Base-by-base conservation (phyloP, 1,140 invertebrate genomes). In the Zaprionus camerounensis region DNA sequence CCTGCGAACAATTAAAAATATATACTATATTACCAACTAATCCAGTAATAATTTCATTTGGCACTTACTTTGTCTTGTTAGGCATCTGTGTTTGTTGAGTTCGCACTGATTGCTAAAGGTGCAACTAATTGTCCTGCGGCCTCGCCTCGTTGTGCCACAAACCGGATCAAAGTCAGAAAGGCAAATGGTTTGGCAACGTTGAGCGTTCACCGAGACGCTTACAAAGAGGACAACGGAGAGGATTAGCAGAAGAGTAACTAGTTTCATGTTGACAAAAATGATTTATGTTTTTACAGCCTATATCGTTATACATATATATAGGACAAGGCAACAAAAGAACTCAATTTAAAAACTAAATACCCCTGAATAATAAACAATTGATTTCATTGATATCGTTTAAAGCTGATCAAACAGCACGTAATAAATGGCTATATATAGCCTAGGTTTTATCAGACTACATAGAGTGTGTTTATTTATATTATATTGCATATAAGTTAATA, bases 31-130 rank as follows among this genome's bases (percentile, higher is more conserved):
- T 31, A 15, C 11, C 20, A 34, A 44, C 15, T n/a, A 20, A 49
- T 13, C 3, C 13, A 17, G n/a, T 9, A 44, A 34, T 34, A 46
- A 51, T 12, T 15, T 6, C 15, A 24, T 24, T n/a, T 9, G 1
- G 9, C 24, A 5, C 49, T 24, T 26, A 53, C 49, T 9, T 36
- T 55, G 7, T n/a, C 46, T 20, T n/a, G 20, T 38, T 11, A 6
- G 13, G 15, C 62, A 64, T n/a, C 13, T 12, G 20, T 64, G 62
- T n/a, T 53, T 53, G 11, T 17, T 15, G 3, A 36, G 20, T 24
- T 51, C 28, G 11, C 62, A 64, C 22, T n/a, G 13, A 55, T 57
- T 66, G 11, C 15, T 41, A 36, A 66, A 66, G n/a, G 38, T 56
- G 34, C 64, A 66, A 11, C 24, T 13, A 5, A 66, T 56, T 9